Evolutionary conservation across 2,113 vertebrate genomes (phyloP), one percentile per base, ranked within the genome.

Genomic region (Nothobranchius kuhntae): DNA sequence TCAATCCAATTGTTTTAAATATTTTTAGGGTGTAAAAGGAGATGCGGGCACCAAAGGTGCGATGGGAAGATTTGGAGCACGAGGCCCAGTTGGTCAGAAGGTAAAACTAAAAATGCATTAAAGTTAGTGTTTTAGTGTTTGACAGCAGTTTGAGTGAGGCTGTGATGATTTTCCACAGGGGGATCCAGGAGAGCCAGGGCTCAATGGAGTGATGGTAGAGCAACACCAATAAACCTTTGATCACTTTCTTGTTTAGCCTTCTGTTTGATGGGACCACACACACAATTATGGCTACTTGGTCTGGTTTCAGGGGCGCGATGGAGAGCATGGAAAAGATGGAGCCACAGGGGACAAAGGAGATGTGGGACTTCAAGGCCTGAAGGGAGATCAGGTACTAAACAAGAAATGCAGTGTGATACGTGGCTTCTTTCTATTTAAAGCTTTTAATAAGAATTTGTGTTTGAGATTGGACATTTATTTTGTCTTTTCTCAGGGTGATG

Each of bases 11-110:
- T 2, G 1, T 57, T 64, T 57, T 8, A 0, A n/a, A 24, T 47
- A 47, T 45, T 14, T 68, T 38, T 67, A 95, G 96, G 96, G 96
- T 26, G n/a, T 92, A 21, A 96, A 95, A 73, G 96, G 96, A 8
- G 94, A 95, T 36, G 89, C 91, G 11, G 96, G 95, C 1, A 83
- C 87, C 1, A 97, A 97, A 77, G 95, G 96, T 65, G 83, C 78
- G 9, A 81, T 96, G 82, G 95, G 95, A 1, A 84, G 92, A 9
- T 97, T 97, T 2, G 96, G 95, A 72, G 84, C 90, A 38, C 90
- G 96, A 78, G 95, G 96, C 51, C 94, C 93, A 0, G 95, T 92
- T 2, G 96, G 96, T 13, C 95, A 96, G 81, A 97, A 97, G 92
- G 95, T 95, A 38, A 75, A 68, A 21, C 7, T 21, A 45, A 0